These are phyloP conservation scores for Heliconius cydno DNA, from an alignment of 2,888 invertebrate species.

Conservation along the genomic window DNA sequence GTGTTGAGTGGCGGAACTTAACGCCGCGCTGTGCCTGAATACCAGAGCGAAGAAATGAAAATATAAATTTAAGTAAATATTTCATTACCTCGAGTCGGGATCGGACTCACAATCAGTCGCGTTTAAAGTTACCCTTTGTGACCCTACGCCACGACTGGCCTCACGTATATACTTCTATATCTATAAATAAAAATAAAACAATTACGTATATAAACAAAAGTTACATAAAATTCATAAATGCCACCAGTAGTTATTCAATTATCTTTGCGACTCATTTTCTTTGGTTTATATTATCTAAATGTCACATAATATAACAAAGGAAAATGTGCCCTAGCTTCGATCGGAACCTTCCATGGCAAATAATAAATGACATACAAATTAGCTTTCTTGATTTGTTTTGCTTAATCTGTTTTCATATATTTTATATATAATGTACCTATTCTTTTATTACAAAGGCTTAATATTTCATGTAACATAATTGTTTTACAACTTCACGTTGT, in stretches of 20 bases:
- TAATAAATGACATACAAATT: not conserved
- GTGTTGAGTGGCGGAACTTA: too few relatives aligned
- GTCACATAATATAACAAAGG: not conserved
- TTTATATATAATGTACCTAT: not conserved
- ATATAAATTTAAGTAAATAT: too few relatives aligned
- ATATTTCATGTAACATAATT: not conserved
- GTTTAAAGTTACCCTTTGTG: too few relatives aligned
- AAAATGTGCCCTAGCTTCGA: not conserved
- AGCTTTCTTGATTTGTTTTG: not conserved
- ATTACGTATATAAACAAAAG: not conserved
- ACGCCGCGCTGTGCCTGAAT: too few relatives aligned
- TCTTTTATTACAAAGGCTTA: not conserved
- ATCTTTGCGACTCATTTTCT: conserved; percentile 4
- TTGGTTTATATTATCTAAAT: conserved; percentile 2
- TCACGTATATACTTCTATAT: too few relatives aligned
- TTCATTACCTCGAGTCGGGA: too few relatives aligned
- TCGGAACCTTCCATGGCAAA: not conserved
- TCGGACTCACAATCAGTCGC: too few relatives aligned
- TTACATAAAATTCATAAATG: not conserved
- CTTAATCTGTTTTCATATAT: not conserved
- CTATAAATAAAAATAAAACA: not conserved
- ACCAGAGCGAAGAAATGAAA: too few relatives aligned
- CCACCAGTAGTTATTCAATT: conserved; percentile 13
- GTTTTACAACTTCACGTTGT: not conserved
- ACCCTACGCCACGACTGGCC: too few relatives aligned